Conservation (phyloP, 2,113 vertebrate genomes). For the Lonchura striata region DNA sequence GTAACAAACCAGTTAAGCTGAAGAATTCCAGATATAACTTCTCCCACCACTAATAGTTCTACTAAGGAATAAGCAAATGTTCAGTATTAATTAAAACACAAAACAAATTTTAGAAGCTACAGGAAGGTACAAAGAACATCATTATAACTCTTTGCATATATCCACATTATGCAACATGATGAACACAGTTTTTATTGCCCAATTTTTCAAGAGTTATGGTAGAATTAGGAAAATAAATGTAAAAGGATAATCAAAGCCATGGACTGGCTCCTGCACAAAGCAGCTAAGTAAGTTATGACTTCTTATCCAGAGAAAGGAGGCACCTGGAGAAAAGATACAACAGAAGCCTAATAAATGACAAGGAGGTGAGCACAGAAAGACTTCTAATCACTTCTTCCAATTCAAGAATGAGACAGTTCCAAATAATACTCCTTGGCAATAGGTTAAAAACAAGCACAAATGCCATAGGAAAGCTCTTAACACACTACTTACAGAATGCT, state of each 20-base stretch:
- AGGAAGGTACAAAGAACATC: not conserved
- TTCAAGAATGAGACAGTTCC: not conserved
- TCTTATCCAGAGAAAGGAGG: not conserved
- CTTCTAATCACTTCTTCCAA: not conserved
- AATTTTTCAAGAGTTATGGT: not conserved
- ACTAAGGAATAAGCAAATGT: not conserved
- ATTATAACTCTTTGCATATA: not conserved
- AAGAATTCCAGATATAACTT: not conserved
- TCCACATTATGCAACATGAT: not conserved
- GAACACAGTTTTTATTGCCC: not conserved
- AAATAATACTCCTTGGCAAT: not conserved
- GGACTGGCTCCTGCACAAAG: not conserved
- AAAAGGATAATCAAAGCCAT: not conserved
- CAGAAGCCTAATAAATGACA: not conserved
- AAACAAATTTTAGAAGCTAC: not conserved
- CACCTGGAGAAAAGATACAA: not conserved
- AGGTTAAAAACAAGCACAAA: not conserved
- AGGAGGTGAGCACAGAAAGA: not conserved
- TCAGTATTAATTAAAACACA: not conserved
- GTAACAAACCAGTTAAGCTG: not conserved
- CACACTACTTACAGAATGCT: not conserved
- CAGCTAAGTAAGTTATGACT: not conserved
- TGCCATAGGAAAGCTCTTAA: not conserved
- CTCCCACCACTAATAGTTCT: not conserved
- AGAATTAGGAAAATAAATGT: not conserved